A percentile compares a stretch with the other conserved stretches of the same genome.
These are phyloP conservation scores for Linnaemya vulpina DNA, from an alignment of 2,888 invertebrate species.

Conservation along the genomic window DNA sequence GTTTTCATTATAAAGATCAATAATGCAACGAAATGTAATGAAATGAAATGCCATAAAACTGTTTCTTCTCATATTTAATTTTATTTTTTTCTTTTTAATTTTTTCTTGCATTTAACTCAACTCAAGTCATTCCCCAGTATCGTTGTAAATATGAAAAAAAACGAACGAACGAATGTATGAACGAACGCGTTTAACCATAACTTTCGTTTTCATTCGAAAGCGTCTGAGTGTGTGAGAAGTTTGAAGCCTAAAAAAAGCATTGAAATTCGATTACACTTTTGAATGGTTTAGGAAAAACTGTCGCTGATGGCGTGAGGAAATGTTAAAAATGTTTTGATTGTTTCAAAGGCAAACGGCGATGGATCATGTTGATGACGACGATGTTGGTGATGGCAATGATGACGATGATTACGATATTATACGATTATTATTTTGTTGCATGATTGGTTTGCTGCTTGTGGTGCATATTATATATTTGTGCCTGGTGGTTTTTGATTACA, in stretches of 20 bases:
- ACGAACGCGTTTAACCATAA: conserved; percentile 62
- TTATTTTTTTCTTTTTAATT: background rate
- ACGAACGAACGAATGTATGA: no score
- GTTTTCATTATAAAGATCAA: conserved; percentile 70
- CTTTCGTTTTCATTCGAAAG: conserved; percentile 66
- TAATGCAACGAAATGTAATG: conserved; percentile 44
- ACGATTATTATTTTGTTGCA: conserved; percentile 59
- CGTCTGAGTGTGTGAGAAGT: conserved; percentile 36
- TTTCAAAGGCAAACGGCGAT: conserved; percentile 70
- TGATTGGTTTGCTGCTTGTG: conserved; percentile 50
- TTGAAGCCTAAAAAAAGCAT: conserved; percentile 21
- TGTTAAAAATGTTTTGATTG: conserved; percentile 80
- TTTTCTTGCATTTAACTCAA: conserved; percentile 14
- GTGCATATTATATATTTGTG: conserved; percentile 3
- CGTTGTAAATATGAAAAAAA: conserved; percentile 47
- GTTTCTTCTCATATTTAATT: conserved; percentile 12
- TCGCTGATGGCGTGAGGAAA: conserved; percentile 81
- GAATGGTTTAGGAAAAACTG: conserved; percentile 70
- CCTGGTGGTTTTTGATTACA: conserved; percentile 63
- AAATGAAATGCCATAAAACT: conserved; percentile 52
- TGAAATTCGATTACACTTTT: conserved; percentile 69
- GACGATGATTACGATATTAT: conserved; percentile 62
- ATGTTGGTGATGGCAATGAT: conserved; percentile 51
- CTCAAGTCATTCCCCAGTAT: conserved; percentile 38
- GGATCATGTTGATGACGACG: conserved; percentile 49